Base-by-base conservation (phyloP, 2,797 vertebrate species). In the Clangula hyemalis region DNA sequence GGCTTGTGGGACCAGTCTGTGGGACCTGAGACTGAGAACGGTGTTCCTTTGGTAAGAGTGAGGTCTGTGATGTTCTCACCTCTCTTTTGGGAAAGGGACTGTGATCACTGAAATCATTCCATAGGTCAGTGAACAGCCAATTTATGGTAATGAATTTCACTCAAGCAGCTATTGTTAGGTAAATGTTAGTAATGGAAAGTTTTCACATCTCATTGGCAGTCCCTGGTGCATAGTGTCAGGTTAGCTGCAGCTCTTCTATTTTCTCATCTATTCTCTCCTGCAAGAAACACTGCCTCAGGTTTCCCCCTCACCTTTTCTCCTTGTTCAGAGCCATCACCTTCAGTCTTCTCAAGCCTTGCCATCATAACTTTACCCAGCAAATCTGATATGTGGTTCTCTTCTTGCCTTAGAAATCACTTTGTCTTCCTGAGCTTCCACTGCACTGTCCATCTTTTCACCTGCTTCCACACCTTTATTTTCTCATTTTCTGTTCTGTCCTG, bases 1-100 rank as follows among this genome's bases (percentile, higher is more conserved):
- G 25, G 0, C 12, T 79, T 79, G 24, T 25, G 54, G 62, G 56
- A 4, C 8, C 8, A 43, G 36, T 11, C 20, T 0, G 0, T 3
- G 1, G 43, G 30, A 36, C 47, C 64, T 51, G 19, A 56, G 28
- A 47, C 19, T 28, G 24, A 22, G 32, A 62, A 13, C 2, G 4
- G 43, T 73, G 28, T 7, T 93, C 32, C 47, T 25, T 71, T 64
- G n/a, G 27, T 18, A 60, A 79, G 43, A 14, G 13, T 56, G 28
- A 34, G 8, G 24, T 76, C 6, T 36, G 43, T 56, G 8, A 17
- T 64, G 53, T 20, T 66, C 24, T 56, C 47, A 28, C 19, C 30
- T 65, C 13, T n/a, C 49, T 61, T 54, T 64, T 66, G 24, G 30
- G 38, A 64, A 58, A 34, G 13, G 36, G 3, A 39, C 69, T 1